phyloP scores from a whole-genome alignment of 2,888 invertebrate genomes.

The Rotaria socialis region DNA sequence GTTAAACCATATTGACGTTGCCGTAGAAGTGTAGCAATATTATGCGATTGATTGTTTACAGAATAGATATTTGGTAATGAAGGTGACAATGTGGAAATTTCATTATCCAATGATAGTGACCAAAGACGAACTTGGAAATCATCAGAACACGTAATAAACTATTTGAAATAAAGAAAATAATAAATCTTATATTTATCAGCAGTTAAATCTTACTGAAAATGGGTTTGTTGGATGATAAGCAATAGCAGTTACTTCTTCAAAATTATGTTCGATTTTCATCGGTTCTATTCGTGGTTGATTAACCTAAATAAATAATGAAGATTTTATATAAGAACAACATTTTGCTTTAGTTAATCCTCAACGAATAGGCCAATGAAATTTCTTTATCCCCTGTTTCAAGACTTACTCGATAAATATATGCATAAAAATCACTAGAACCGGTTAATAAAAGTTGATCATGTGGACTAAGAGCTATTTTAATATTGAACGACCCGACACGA shows the following conservation, averaged over 20 bases:
- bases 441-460: conserved; percentile 36
- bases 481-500: conserved; percentile 26
- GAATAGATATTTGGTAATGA: not conserved
- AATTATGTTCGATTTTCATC: conserved; percentile 16
- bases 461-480: conserved; percentile 34
- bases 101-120: not conserved
- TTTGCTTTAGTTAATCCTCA: no score
- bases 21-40: not conserved
- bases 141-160: conserved; percentile 31
- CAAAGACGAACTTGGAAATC: conserved; percentile 34
- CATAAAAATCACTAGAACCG: conserved; percentile 22
- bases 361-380: no score
- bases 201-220: not conserved
- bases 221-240: conserved; percentile 29
- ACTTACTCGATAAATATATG: conserved; percentile 35
- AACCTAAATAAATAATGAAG: not conserved
- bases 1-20: conserved; percentile 22
- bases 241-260: conserved; percentile 34
- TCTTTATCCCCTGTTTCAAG: no score
- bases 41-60: not conserved
- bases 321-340: no score
- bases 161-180: not conserved
- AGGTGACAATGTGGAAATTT: not conserved
- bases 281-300: not conserved
- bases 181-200: not conserved